Conservation (phyloP, 2,113 vertebrate genomes). For the Aythya baeri region DNA sequence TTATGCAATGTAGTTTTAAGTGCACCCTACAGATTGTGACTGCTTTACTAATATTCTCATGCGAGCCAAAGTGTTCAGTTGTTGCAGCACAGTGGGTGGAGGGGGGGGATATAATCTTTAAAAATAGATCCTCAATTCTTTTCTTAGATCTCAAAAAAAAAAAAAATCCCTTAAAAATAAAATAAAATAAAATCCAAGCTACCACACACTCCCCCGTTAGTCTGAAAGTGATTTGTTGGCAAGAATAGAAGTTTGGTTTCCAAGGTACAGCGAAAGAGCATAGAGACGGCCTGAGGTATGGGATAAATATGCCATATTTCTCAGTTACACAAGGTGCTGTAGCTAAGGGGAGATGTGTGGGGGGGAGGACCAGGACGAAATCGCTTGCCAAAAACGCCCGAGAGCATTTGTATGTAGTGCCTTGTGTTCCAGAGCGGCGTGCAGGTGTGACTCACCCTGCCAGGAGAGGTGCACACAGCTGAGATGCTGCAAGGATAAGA, state of each 20-base stretch:
- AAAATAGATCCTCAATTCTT: constrained; percentile 67
- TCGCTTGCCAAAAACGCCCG: neutral
- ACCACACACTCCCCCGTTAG: constrained; percentile 61
- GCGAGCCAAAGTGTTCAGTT: constrained; percentile 45
- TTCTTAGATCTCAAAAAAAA: constrained; percentile 56
- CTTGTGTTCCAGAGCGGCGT: neutral
- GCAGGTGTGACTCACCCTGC: constrained; percentile 39
- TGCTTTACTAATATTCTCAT: constrained; percentile 52
- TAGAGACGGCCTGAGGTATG: constrained; percentile 52
- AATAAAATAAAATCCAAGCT: constrained; percentile 34
- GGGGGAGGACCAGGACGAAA: neutral
- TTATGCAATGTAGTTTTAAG: constrained; percentile 30
- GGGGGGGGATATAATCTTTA: constrained; percentile 24
- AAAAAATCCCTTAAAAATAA: neutral
- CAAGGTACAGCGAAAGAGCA: constrained; percentile 61
- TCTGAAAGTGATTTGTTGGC: constrained; percentile 72
- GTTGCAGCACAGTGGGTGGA: constrained; percentile 56
- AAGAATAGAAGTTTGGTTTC: constrained; percentile 75
- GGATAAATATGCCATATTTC: constrained; percentile 65
- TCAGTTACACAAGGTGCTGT: constrained; percentile 54
- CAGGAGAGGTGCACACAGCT: neutral
- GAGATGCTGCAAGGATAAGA: neutral
- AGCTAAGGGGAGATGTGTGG: neutral
- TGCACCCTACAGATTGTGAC: constrained; percentile 43
- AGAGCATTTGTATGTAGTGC: constrained; percentile 20